Base-by-base conservation (phyloP, 1,140 invertebrate species). In the Caenorhabditis latens region DNA sequence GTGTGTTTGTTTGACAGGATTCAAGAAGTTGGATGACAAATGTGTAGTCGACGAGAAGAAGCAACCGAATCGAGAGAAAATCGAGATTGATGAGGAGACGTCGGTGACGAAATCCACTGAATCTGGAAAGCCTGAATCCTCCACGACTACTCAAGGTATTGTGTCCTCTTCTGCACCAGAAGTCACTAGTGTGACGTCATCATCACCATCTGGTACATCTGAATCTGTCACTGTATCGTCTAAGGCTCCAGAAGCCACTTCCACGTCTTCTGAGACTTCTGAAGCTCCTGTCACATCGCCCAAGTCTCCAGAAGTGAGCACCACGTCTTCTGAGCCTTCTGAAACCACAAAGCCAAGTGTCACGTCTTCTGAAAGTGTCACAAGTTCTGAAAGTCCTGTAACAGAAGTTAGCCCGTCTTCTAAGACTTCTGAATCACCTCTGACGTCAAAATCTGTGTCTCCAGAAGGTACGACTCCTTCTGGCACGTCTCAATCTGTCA, bases 1-100 rank as follows among this genome's bases (percentile, higher is more conserved):
- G 24, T 91, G 91, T 83, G 58, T 65, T 13, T 92, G 91, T 67
- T 46, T 88, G 40, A 88, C 88, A 42, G 91, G 90, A 67, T 91
- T 89, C 83, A 83, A 79, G 46, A 48, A 50, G 46, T 11, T 50
- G 11, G 71, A 79, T 11, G 71, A 79, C 5, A 79, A 79, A 24
- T 79, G 71, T 50, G 43, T 79, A 8, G 46, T 79, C 43, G 65
- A 71, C n/a, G 65, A 71, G 43, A 71, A 71, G 71, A 79, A 79
- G n/a, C 46, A 50, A n/a, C 46, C 71, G n/a, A 79, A 79, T 24
- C 71, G 71, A 5, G 71, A 50, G 46, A 50, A 50, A 8, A 79
- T 71, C n/a, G 67, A 46, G 43, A 71, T 71, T 48, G 42, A 71
- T 13, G 67, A 71, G 42, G 67, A 50, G 46, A 50, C n/a, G 7